Base-by-base conservation (phyloP, 1,140 invertebrate genomes). In the Drosophila sproati region DNA sequence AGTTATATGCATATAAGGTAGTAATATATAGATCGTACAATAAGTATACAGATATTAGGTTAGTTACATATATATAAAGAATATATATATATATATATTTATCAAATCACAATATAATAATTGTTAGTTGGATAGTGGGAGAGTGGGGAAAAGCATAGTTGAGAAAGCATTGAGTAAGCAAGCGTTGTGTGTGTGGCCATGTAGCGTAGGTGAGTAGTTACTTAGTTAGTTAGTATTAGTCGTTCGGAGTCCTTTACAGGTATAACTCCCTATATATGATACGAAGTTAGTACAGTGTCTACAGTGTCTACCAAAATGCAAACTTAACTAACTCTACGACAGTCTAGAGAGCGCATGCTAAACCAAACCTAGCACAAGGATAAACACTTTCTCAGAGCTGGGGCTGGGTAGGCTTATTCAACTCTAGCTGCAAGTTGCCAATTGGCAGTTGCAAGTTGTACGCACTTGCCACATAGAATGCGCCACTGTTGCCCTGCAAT, bases 381-480 rank as follows among this genome's bases (percentile, higher is more conserved):
- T 57, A 32, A 6, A 57, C 55, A 57, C 55, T 57, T 43, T 39
- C 55, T 57, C n/a, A 4, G n/a, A 34, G 34, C 34, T 20, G 20
- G 20, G 20, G 39, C 4, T 34, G 54, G 12, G 5, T 20, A 34
- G 34, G 54, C 54, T 41, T 41, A 29, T 0, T 10, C 7, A 12
- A 7, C 10, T 60, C 57, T 60, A 48, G 43, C 57, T 20, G 32
- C 32, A 35, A 48, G 31, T 48, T 20, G 55, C 61, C 12, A 37
- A n/a, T 48, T 20, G 55, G 55, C 12, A 37, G 60, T 67, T 55
- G 67, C 57, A 56, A 57, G 57, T 52, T 52, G 10, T 64, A 85
- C 83, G 83, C 83, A 88, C 83, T 88, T 88, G 83, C 83, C 83
- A 67, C 80, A 39, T 55, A 37, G 45, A 71, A 52, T n/a, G 52